Evolutionary conservation across 2,888 invertebrate genomes (phyloP).

Genomic region (Drosophila maculinotata): DNA sequence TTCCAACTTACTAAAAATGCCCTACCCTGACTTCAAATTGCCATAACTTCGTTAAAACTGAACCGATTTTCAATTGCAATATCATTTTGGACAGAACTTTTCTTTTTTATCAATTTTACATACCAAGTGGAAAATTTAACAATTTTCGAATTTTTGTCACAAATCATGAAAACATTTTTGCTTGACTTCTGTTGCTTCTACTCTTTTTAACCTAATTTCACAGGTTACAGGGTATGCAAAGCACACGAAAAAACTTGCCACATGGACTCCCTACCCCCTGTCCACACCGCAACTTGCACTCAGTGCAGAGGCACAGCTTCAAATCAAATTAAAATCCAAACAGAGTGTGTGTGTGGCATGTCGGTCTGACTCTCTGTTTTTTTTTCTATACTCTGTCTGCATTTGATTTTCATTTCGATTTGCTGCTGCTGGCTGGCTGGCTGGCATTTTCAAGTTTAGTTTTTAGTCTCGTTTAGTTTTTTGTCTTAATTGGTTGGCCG

Average conservation of each 20-base stretch:
- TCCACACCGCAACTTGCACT: not conserved
- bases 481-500: conserved; percentile 75
- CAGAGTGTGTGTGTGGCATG: conserved; percentile 39
- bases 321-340: conserved; percentile 73
- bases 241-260: conserved; percentile 8
- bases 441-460: conserved; percentile 65
- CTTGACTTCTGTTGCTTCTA: too few relatives aligned
- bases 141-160: too few relatives aligned
- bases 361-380: conserved; percentile 24
- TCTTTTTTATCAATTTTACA: too few relatives aligned
- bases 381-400: conserved; percentile 10
- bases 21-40: too few relatives aligned
- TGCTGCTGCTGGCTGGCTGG: conserved; percentile 18
- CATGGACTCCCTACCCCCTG: not conserved
- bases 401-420: conserved; percentile 71
- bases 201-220: conserved; percentile 1
- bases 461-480: conserved; percentile 56
- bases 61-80: too few relatives aligned
- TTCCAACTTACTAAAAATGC: too few relatives aligned
- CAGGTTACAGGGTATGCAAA: conserved; percentile 8
- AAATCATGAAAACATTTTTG: too few relatives aligned
- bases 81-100: too few relatives aligned
- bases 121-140: too few relatives aligned
- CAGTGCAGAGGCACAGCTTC: conserved; percentile 16
- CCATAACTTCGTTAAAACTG: too few relatives aligned